Evolutionary conservation across 2,113 vertebrate species (phyloP), one percentile per base, ranked within the genome.

Genomic region (Podilymbus podiceps): DNA sequence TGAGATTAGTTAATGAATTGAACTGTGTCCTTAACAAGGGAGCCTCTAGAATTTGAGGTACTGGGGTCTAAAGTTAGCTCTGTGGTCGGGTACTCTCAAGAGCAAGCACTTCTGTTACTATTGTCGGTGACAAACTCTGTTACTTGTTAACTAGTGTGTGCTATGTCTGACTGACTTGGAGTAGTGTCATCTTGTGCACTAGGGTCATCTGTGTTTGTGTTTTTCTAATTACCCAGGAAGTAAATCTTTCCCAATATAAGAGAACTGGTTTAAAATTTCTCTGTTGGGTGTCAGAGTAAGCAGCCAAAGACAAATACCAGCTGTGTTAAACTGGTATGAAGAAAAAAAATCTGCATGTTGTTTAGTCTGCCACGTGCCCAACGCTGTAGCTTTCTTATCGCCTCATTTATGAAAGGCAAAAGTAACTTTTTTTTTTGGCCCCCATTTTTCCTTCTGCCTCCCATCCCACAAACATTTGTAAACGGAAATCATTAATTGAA

Each of bases 101-200:
- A 90, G 33, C 7, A 6, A 38, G 55, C 3, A 21, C 22, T 69
- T 95, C 75, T 89, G 69, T 91, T 96, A n/a, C 69, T 87, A 49
- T 79, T 95, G 38, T 62, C 91, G 62, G 49, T 76, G 94, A 59
- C 58, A 85, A 71, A 46, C 21, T 84, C 83, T 77, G 83, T 92
- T 95, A 95, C 76, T 95, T 53, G 67, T 95, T 96, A 90, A 94
- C 90, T 25, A 59, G 9, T 9, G 11, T 0, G 0, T 50, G 12
- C 35, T 47, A 2, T 3, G 5, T 85, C 42, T 38, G 46, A 30
- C 35, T 23, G 63, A 31, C 38, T 80, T 35, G 40, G 38, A 24
- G 18, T 30, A 66, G 30, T 8, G 60, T 77, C 2, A 1, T 4
- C 7, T 49, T 76, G 8, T 68, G 3, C 2, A 1, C 27, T 72